These are phyloP conservation scores for Drosophila hawaiiensis DNA, from an alignment of 2,888 invertebrate species.

Conservation along the genomic window DNA sequence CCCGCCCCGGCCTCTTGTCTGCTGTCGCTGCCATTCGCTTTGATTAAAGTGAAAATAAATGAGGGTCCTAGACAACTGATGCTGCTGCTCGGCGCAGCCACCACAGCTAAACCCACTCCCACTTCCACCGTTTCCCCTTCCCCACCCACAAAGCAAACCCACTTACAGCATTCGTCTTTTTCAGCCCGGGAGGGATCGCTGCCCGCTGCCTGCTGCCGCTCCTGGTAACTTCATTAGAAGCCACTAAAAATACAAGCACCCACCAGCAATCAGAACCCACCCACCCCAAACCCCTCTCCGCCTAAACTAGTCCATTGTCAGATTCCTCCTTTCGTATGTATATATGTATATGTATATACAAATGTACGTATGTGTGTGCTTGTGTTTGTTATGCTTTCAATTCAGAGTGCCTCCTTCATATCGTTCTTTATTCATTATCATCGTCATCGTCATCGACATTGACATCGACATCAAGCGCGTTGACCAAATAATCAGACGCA, in stretches of 20 bases:
- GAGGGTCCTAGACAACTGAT: slow-evolving; percentile 78
- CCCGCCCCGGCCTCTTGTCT: background rate
- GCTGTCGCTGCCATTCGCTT: slow-evolving; percentile 66
- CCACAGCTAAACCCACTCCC: slow-evolving; percentile 11
- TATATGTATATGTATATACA: background rate
- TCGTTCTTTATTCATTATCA: slow-evolving; percentile 43
- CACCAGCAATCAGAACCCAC: background rate
- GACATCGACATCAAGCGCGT: slow-evolving; percentile 9
- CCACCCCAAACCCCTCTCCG: background rate
- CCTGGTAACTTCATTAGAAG: slow-evolving; percentile 67
- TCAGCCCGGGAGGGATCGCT: slow-evolving; percentile 35
- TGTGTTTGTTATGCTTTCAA: slow-evolving; percentile 40
- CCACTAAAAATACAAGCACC: slow-evolving; percentile 59
- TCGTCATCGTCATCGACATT: slow-evolving; percentile 9
- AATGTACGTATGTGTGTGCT: background rate
- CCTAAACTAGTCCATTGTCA: too few species aligned
- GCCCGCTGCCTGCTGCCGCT: slow-evolving; percentile 2
- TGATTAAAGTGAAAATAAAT: slow-evolving; percentile 79
- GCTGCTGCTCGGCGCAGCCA: slow-evolving; percentile 27
- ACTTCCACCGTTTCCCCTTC: background rate
- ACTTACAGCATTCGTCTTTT: slow-evolving; percentile 52
- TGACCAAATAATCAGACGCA: slow-evolving; percentile 52
- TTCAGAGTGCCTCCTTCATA: slow-evolving; percentile 60
- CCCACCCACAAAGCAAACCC: background rate
- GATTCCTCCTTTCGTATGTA: too few species aligned